Percentiles rank a stretch among this genome's conserved stretches.
Conservation (phyloP, 2,113 vertebrate species). For the Siniperca knerii region DNA sequence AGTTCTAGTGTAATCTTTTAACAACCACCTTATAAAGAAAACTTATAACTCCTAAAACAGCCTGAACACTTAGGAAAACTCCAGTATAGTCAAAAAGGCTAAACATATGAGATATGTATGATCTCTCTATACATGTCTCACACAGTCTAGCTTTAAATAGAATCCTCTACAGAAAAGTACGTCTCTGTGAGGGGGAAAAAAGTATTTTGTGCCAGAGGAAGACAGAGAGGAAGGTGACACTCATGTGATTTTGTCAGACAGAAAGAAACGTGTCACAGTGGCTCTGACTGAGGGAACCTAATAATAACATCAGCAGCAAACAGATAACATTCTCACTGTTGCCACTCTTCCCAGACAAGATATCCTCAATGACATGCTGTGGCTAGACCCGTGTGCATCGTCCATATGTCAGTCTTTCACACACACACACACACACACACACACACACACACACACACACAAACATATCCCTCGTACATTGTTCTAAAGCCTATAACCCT, state of each 20-base stretch:
- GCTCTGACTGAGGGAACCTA: constrained; percentile 20
- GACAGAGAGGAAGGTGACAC: not conserved
- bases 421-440: constrained; percentile 22
- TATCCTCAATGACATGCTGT: constrained; percentile 46
- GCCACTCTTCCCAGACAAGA: constrained; percentile 20
- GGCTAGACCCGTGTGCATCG: constrained; percentile 4
- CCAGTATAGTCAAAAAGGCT: not conserved
- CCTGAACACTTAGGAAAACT: not conserved
- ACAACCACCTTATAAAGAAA: not conserved
- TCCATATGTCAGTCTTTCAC: constrained; percentile 29
- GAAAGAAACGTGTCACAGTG: constrained; percentile 38
- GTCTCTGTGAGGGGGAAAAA: not conserved
- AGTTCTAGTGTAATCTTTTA: not conserved
- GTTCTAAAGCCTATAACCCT: constrained; percentile 21
- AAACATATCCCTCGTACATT: constrained; percentile 16
- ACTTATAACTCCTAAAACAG: not conserved
- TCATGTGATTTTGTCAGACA: constrained; percentile 9
- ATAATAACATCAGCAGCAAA: constrained; percentile 20
- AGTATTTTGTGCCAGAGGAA: not conserved
- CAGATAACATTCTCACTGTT: constrained; percentile 23
- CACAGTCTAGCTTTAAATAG: not conserved
- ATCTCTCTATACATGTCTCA: not conserved
- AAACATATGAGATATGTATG: not conserved
- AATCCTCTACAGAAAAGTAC: not conserved
- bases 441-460: constrained; percentile 7